phyloP scores from a whole-genome alignment of 2,797 vertebrate species.

The Prionace glauca region DNA sequence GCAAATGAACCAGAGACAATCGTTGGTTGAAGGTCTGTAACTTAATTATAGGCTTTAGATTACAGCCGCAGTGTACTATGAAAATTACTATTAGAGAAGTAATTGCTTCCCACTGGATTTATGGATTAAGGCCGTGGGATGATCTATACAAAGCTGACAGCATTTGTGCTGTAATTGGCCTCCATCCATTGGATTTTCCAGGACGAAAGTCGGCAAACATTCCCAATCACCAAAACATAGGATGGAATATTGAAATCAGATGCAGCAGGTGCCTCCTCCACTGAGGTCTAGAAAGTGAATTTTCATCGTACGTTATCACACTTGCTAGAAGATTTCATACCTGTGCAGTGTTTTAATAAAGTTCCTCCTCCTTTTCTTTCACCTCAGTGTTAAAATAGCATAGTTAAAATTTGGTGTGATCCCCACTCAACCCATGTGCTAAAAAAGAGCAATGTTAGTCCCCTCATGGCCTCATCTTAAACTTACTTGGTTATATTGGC shows the following conservation, averaged over 20 bases:
- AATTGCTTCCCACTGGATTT: conserved; percentile 16
- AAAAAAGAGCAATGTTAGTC: neutral
- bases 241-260: neutral
- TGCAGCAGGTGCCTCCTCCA: neutral
- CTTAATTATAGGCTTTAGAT: conserved; percentile 2
- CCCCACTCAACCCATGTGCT: neutral
- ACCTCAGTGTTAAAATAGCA: neutral
- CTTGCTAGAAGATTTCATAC: neutral
- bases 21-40: neutral
- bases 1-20: neutral
- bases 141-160: conserved; percentile 19
- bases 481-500: neutral
- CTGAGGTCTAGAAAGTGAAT: neutral
- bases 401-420: neutral
- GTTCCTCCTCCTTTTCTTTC: neutral
- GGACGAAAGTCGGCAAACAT: neutral
- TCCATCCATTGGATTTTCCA: neutral
- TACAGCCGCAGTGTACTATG: conserved; percentile 6
- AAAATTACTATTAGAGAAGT: neutral
- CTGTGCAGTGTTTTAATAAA: neutral
- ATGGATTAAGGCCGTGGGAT: conserved; percentile 2
- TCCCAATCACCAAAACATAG: neutral
- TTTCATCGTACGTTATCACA: neutral
- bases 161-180: neutral
- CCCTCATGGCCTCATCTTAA: no score